Evolutionary conservation across 2,797 vertebrate genomes (phyloP).

Genomic region (Dryobates pubescens): DNA sequence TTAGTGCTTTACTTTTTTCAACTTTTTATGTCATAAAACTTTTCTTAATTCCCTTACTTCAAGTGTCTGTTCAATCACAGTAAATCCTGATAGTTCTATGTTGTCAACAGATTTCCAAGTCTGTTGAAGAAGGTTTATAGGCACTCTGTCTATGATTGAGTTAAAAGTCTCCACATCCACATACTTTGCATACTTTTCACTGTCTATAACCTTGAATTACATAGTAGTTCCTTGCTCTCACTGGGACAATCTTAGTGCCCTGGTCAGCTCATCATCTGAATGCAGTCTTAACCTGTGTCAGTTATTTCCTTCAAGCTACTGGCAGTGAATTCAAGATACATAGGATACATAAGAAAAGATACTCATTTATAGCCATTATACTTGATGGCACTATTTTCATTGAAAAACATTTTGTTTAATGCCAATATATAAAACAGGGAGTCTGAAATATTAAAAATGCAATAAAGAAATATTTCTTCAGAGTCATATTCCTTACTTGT

Average conservation of each 20-base stretch:
- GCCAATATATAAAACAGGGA: slow-evolving; percentile 11
- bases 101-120: neutral
- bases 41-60: neutral
- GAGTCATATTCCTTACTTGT: neutral
- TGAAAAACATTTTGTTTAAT: slow-evolving; percentile 32
- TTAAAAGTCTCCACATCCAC: neutral
- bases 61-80: neutral
- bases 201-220: neutral
- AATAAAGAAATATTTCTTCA: neutral
- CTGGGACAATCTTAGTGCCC: neutral
- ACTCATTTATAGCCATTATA: neutral
- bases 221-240: neutral
- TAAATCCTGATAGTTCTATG: neutral
- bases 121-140: neutral
- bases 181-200: neutral
- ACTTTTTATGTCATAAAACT: neutral
- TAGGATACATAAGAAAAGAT: neutral
- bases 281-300: neutral
- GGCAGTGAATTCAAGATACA: neutral
- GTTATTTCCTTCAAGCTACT: neutral
- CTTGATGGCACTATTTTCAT: neutral
- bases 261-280: neutral
- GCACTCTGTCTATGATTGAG: neutral
- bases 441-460: neutral
- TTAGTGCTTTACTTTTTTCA: neutral